These are phyloP conservation scores for Calypte anna DNA, from an alignment of 2,113 vertebrate genomes.

Conservation along the genomic window DNA sequence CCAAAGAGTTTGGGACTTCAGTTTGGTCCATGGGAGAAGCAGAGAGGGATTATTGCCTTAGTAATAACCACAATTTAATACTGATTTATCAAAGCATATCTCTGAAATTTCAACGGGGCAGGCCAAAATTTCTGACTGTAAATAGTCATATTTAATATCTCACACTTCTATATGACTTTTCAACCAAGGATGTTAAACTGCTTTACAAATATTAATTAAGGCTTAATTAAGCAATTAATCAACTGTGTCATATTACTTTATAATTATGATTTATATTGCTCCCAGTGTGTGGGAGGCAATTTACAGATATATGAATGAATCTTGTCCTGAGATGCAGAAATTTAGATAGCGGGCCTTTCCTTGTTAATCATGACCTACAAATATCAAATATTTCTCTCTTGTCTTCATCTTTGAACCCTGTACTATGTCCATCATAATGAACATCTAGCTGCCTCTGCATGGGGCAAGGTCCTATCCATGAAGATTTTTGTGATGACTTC, in stretches of 20 bases:
- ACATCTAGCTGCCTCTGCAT: background rate
- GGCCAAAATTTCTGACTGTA: background rate
- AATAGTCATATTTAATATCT: conserved; percentile 57
- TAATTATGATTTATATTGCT: conserved; percentile 67
- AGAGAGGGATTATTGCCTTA: background rate
- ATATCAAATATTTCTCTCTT: conserved; percentile 27
- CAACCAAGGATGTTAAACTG: conserved; percentile 62
- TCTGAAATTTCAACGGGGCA: conserved; percentile 25
- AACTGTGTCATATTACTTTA: conserved; percentile 67
- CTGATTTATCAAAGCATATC: conserved; percentile 19
- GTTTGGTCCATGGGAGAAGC: background rate
- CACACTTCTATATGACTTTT: conserved; percentile 23
- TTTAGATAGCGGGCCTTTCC: conserved; percentile 35
- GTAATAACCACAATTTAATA: conserved; percentile 1
- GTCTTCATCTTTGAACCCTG: background rate
- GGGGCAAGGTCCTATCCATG: background rate
- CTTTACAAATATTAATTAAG: conserved; percentile 74
- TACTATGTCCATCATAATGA: background rate
- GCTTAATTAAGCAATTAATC: conserved; percentile 73
- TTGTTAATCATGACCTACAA: conserved; percentile 31
- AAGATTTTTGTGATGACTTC: background rate
- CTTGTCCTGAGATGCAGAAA: conserved; percentile 46
- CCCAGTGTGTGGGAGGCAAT: conserved; percentile 51
- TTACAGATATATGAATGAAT: conserved; percentile 51
- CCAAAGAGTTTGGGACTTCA: background rate